phyloP scores from a whole-genome alignment of 2,113 vertebrate genomes.

The Puffinus mauretanicus region DNA sequence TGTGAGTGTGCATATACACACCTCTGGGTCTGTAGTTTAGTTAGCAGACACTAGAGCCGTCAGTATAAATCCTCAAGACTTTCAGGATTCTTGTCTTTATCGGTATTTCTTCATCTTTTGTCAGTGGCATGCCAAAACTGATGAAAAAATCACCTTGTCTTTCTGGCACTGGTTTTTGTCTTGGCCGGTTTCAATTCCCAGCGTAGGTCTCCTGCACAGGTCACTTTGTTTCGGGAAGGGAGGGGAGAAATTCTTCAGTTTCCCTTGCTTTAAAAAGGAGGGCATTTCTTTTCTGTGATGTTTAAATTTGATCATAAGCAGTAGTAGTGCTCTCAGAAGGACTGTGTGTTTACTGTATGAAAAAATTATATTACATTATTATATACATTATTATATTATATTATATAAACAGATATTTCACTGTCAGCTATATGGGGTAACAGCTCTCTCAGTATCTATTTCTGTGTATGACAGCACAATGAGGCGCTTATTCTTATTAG shows the following conservation, averaged over 20 bases:
- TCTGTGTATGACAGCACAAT: neutral
- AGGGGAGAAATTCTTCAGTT: neutral
- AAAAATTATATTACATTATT: neutral
- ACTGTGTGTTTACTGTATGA: neutral
- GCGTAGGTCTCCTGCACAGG: neutral
- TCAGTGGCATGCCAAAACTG: neutral
- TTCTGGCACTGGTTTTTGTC: neutral
- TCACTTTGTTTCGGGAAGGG: neutral
- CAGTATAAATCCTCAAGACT: neutral
- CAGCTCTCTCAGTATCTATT: neutral
- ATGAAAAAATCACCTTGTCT: neutral
- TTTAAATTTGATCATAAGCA: neutral
- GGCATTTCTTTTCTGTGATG: neutral
- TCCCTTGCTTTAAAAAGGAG: neutral
- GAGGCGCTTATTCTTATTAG: neutral
- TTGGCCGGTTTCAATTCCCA: neutral
- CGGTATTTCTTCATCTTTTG: neutral
- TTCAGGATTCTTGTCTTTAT: neutral
- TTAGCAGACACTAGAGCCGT: neutral
- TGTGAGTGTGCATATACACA: neutral
- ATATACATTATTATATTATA: no score
- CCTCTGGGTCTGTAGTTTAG: neutral
- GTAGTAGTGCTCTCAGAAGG: neutral
- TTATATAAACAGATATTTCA: neutral
- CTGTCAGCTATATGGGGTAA: neutral